Evolutionary conservation across 2,797 vertebrate genomes (phyloP).

Genomic region (Pantherophis vulpinus): DNA sequence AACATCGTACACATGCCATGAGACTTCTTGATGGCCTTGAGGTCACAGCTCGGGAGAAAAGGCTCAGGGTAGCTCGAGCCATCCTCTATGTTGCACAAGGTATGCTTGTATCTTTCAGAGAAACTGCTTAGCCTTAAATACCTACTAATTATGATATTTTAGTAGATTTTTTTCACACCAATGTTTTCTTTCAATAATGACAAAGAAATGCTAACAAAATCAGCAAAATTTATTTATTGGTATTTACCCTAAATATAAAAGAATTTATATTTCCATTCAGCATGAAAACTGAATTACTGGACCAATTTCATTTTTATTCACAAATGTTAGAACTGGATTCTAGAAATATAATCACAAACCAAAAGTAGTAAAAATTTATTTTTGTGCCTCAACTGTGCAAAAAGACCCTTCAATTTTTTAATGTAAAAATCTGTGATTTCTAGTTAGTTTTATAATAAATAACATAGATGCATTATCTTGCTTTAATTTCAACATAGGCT

Average conservation of each 20-base stretch:
- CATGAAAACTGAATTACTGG: not conserved
- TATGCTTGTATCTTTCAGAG: slow-evolving; percentile 43
- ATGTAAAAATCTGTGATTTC: not conserved
- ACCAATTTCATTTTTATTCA: not conserved
- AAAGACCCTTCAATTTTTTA: not conserved
- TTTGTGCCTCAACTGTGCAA: not conserved
- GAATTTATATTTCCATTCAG: not conserved
- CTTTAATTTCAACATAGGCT: not conserved
- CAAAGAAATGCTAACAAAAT: not conserved
- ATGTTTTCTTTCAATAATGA: not conserved
- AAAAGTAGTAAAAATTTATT: not conserved
- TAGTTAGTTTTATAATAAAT: not conserved
- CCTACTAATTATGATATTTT: not conserved
- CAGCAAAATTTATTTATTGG: not conserved
- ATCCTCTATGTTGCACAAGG: slow-evolving; percentile 97
- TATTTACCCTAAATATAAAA: not conserved
- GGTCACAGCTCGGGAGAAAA: slow-evolving; percentile 87
- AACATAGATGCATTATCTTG: not conserved
- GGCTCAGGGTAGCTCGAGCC: slow-evolving; percentile 88
- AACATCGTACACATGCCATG: slow-evolving; percentile 93
- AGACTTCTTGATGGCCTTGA: slow-evolving; percentile 91
- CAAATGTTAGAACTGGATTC: not conserved
- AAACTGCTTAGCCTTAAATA: not conserved
- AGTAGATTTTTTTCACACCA: not conserved
- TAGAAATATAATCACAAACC: not conserved